Conservation (phyloP, 1,140 invertebrate species). For the Drosophila funebris region DNA sequence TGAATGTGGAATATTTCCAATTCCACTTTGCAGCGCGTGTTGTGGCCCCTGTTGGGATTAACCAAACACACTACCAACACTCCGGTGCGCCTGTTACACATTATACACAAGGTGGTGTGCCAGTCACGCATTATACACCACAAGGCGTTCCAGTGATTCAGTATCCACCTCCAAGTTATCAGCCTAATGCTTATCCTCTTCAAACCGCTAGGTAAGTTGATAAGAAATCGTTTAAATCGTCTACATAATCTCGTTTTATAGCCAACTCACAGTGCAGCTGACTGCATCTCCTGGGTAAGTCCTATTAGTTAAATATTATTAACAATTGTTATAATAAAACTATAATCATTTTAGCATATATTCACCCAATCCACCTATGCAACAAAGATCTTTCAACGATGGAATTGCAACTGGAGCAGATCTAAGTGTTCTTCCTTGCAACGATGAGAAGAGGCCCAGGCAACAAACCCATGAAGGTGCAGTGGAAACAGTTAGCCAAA, state of each 20-base stretch:
- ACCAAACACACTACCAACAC: background rate
- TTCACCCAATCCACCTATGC: background rate
- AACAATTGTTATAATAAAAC: background rate
- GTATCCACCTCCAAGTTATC: slow-evolving; percentile 1
- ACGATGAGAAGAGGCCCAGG: background rate
- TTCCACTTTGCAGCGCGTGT: background rate
- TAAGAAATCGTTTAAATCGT: background rate
- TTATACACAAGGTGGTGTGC: background rate
- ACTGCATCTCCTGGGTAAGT: slow-evolving; percentile 8
- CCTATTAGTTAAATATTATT: background rate
- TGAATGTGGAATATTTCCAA: background rate
- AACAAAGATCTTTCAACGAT: background rate
- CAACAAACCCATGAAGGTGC: slow-evolving; percentile 16
- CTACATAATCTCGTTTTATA: background rate
- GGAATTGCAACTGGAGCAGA: background rate
- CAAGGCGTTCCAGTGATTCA: background rate
- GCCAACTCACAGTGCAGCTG: slow-evolving; percentile 14
- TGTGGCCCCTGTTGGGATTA: background rate
- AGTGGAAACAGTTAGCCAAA: slow-evolving; percentile 38
- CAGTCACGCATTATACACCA: background rate
- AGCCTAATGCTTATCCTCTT: background rate
- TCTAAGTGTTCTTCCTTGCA: slow-evolving; percentile 1
- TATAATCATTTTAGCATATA: background rate
- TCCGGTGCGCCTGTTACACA: background rate
- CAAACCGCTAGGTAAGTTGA: background rate